Evolutionary conservation across 2,113 vertebrate species (phyloP), one percentile per base, ranked within the genome.

Genomic region (Carollia perspicillata): DNA sequence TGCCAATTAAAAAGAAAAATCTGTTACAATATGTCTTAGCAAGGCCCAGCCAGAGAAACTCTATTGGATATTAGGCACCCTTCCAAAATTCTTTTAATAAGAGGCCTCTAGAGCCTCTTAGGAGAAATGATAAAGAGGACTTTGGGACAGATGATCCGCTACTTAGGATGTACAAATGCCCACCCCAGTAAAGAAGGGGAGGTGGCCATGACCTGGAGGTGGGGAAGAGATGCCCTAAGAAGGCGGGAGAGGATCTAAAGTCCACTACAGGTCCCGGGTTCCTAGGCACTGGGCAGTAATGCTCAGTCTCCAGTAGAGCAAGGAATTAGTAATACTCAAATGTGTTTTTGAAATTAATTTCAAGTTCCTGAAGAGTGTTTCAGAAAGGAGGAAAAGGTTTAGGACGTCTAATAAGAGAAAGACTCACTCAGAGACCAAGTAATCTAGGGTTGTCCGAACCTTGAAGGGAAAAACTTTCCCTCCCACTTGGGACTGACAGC

Each of bases 271-370:
- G 65, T 33, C 33, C 35, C 49, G 37, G 51, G 37, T 33, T 78
- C n/a, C 1, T 22, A 65, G 2, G 14, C 10, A 10, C 58, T 8
- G 7, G 7, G 13, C 71, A 71, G 58, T n/a, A 68, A 84, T 17
- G 44, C 26, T 44, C 11, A 18, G n/a, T 6, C 18, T 18, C 47
- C 5, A 35, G 1, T 1, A 74, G 84, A 69, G 37, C 65, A 77
- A 53, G 66, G 28, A 11, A 58, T 2, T 26, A 28, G 20, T 33
- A n/a, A 30, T 28, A 58, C 6, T 58, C 33, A 35, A 28, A 16
- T 47, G 30, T 63, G 84, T 85, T 85, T 55, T 53, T 42, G 66
- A 68, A 85, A 91, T 53, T 69, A 92, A 68, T 74, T 84, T 95
- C 58, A 78, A 85, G 78, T 28, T 95, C n/a, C 20, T 40, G 42